A percentile compares a stretch with the other conserved stretches of the same genome.
Conservation (phyloP, 37 sponge, comb jelly and placozoan species). For the Dysidea cf. avara region DNA sequence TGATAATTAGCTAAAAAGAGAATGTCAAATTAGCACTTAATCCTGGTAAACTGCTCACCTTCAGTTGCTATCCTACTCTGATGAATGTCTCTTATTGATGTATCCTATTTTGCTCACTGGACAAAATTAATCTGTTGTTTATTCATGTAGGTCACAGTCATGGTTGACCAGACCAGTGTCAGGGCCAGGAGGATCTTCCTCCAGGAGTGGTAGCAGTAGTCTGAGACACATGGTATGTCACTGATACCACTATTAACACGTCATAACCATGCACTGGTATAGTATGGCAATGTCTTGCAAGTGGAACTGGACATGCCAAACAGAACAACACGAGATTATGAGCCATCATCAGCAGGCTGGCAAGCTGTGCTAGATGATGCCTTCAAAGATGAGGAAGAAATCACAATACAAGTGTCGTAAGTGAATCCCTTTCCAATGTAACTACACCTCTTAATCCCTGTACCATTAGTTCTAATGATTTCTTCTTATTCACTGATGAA, state of each 20-base stretch:
- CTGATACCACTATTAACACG: too few relatives aligned
- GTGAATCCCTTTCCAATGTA: background rate
- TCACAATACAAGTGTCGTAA: conserved; percentile 82
- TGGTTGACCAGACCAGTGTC: background rate
- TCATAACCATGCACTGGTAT: background rate
- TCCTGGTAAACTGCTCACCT: too few relatives aligned
- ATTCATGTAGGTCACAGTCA: background rate
- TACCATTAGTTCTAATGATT: too few relatives aligned
- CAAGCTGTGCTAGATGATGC: conserved; percentile 88
- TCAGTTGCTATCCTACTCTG: too few relatives aligned
- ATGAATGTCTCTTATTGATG: too few relatives aligned
- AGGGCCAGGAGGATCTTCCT: background rate
- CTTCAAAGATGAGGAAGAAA: conserved; percentile 85
- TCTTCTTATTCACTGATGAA: too few relatives aligned
- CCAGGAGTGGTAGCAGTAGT: background rate
- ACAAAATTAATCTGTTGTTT: too few relatives aligned
- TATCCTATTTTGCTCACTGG: too few relatives aligned
- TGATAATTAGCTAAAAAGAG: too few relatives aligned
- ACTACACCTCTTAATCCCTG: too few relatives aligned
- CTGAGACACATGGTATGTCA: too few relatives aligned
- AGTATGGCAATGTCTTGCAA: conserved; percentile 79
- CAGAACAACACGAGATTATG: conserved; percentile 92
- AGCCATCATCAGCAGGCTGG: conserved; percentile 74
- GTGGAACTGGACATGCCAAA: conserved; percentile 92
- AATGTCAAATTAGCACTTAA: too few relatives aligned